These are phyloP conservation scores for Mesochorus sp. DNA, from an alignment of 2,888 invertebrate genomes.

Conservation along the genomic window DNA sequence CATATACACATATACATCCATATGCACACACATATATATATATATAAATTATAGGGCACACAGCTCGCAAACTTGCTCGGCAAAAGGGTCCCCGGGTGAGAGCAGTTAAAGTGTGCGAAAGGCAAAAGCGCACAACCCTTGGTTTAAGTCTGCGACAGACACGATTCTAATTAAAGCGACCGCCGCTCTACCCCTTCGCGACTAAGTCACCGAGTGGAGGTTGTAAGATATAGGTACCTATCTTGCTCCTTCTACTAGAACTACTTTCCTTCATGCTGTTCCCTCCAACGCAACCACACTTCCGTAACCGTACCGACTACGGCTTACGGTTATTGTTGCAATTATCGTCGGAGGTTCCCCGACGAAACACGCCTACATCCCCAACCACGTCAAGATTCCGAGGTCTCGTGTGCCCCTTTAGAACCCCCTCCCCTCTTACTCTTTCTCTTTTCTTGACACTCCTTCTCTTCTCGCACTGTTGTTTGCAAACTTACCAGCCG, in stretches of 20 bases:
- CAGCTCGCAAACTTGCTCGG: constrained; percentile 35
- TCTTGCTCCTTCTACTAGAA: constrained; percentile 51
- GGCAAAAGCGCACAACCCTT: constrained; percentile 43
- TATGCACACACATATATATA: background rate
- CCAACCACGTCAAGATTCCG: constrained; percentile 58
- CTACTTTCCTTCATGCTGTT: constrained; percentile 35
- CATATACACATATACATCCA: too few species aligned
- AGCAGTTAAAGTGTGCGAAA: constrained; percentile 57
- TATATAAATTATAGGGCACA: constrained; percentile 31
- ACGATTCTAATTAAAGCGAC: constrained; percentile 75
- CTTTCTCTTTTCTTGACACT: background rate
- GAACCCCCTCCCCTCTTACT: constrained; percentile 58
- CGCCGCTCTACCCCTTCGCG: constrained; percentile 48
- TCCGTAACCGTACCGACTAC: constrained; percentile 37
- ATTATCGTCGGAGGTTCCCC: constrained; percentile 73
- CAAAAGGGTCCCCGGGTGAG: constrained; percentile 27
- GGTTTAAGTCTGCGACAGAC: constrained; percentile 72
- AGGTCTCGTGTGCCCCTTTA: constrained; percentile 53
- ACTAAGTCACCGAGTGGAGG: constrained; percentile 46
- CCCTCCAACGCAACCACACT: constrained; percentile 54
- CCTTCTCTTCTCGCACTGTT: constrained; percentile 51
- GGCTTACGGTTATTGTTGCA: constrained; percentile 75
- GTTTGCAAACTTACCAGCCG: constrained; percentile 40
- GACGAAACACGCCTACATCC: constrained; percentile 44
- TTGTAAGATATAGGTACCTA: constrained; percentile 46